phyloP scores from a whole-genome alignment of 1,140 invertebrate genomes.

The Zaprionus vittiger region DNA sequence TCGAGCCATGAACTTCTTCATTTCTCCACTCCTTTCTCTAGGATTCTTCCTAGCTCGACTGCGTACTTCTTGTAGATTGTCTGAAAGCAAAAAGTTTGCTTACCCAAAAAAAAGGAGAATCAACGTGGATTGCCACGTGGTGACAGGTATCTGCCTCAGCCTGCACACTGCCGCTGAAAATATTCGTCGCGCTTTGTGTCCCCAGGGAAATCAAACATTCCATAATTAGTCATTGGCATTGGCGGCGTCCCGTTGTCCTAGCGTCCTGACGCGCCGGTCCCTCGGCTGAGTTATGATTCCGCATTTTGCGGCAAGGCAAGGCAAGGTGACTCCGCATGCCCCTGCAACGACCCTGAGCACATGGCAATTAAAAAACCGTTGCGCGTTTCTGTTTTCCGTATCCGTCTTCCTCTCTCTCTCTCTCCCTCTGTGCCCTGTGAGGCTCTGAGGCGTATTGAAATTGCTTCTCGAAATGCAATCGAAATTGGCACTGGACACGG shows the following conservation, averaged over 20 bases:
- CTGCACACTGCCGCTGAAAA: conserved; percentile 55
- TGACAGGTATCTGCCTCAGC: conserved; percentile 40
- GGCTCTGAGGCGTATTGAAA: conserved; percentile 77
- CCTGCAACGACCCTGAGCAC: conserved; percentile 57
- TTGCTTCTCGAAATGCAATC: conserved; percentile 77
- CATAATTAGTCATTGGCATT: conserved; percentile 84
- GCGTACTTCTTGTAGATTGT: conserved; percentile 55
- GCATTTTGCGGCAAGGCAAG: conserved; percentile 49
- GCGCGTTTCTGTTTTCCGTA: conserved; percentile 63
- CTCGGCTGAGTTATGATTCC: conserved; percentile 69
- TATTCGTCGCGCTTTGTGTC: conserved; percentile 72
- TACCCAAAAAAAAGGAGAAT: conserved; percentile 46
- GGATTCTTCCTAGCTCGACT: background rate
- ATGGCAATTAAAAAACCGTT: conserved; percentile 78
- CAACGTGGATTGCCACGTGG: conserved; percentile 56
- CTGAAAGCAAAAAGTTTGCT: conserved; percentile 37
- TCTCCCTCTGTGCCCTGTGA: conserved; percentile 25
- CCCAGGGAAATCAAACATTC: conserved; percentile 84
- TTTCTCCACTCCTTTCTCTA: background rate
- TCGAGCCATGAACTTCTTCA: background rate
- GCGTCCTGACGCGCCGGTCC: conserved; percentile 32
- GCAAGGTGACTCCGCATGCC: background rate
- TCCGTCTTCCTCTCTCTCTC: background rate
- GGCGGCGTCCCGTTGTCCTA: conserved; percentile 27
- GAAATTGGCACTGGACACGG: conserved; percentile 61